Evolutionary conservation across 1,140 invertebrate species (phyloP), one percentile per base, ranked within the genome.

Genomic region (Agrypnia vestita): DNA sequence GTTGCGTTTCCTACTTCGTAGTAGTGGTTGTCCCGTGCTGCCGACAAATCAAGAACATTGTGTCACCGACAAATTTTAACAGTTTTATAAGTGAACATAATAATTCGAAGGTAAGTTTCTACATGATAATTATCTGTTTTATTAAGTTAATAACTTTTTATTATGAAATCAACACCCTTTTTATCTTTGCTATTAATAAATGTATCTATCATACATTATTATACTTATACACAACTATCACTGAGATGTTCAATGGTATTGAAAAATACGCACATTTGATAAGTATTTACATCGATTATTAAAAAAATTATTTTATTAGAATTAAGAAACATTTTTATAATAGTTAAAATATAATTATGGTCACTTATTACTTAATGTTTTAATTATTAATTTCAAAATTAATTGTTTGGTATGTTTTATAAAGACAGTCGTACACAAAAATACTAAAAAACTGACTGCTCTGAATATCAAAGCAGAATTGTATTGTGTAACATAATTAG

Each of bases 61-160:
- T 59, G 55, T 59, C 55, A 59, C 55, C 55, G 55, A 59, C 15
- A 15, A 35, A 35, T 67, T 67, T 17, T 67, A n/a, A 43, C 17
- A 67, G 43, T 67, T 67, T 67, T 67, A n/a, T 55, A 35, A 67
- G 62, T 67, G 62, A 67, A 67, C 25, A 67, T 15, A 67, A 59
- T n/a, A 59, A 59, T 59, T 21, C 21, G 62, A 46, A 67, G 62
- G 62, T 67, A 67, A 67, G 62, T 35, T 1, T 59, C 17, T 21
- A 59, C 55, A 59, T 21, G 17, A 13, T 35, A 35, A 3, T 35
- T 35, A 1, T 35, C 25, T 35, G 25, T 35, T 35, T 35, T 35
- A 35, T 35, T 35, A 35, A 35, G 25, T 35, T 35, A 35, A 35
- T 35, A 35, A 35, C 25, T 51, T 51, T 51, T 12, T 51, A 13